Percentiles rank a stretch among this genome's conserved stretches.
Evolutionary conservation across 2,888 invertebrate genomes (phyloP).

Genomic region (Tenthredo livida): DNA sequence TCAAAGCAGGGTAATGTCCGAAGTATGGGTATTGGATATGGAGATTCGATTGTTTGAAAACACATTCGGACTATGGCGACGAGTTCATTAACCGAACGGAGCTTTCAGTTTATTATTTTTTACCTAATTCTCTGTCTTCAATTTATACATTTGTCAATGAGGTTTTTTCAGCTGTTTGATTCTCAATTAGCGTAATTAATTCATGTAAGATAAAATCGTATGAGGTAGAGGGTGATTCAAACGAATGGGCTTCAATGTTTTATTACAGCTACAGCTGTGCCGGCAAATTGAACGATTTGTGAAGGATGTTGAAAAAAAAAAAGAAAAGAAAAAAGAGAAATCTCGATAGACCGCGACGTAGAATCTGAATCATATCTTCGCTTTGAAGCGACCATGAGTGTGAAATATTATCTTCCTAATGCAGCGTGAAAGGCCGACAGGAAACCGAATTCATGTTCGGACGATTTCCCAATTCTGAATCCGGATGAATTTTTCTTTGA

Average conservation of each 20-base stretch:
- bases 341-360: conserved; percentile 22
- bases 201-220: neutral
- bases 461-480: conserved; percentile 21
- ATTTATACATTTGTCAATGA: neutral
- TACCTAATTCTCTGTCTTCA: neutral
- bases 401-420: conserved; percentile 45
- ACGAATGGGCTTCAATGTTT: neutral
- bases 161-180: neutral
- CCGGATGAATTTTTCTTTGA: conserved; percentile 20
- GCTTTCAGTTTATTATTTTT: neutral
- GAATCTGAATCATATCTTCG: conserved; percentile 36
- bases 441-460: conserved; percentile 20
- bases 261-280: neutral
- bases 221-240: neutral
- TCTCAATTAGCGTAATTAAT: neutral
- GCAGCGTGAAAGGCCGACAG: conserved; percentile 39
- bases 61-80: neutral
- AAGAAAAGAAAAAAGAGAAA: neutral
- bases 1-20: neutral
- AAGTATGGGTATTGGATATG: neutral
- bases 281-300: neutral
- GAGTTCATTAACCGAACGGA: neutral
- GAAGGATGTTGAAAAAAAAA: neutral
- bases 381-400: conserved; percentile 37
- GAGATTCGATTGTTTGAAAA: neutral